phyloP scores from a whole-genome alignment of 2,797 vertebrate species.

The Ceyx erithaca region DNA sequence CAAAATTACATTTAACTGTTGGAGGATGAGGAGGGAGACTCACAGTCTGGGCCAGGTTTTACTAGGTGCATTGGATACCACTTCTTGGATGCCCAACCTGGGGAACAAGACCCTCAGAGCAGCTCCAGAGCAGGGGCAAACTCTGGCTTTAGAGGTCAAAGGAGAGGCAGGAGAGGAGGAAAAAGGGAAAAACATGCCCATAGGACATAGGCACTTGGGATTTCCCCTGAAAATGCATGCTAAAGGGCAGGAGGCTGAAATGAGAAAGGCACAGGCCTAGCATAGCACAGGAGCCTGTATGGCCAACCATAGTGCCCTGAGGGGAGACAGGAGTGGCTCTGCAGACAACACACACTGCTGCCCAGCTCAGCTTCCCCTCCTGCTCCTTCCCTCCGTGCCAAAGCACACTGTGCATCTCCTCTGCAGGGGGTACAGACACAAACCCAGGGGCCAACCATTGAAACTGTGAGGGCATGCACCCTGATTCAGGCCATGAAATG shows the following conservation, averaged over 20 bases:
- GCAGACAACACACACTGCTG: neutral
- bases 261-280: neutral
- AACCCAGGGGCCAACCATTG: neutral
- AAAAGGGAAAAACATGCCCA: neutral
- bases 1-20: neutral
- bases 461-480: neutral
- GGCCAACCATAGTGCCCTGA: accelerated
- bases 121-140: neutral
- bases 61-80: neutral
- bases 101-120: neutral
- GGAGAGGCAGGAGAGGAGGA: neutral
- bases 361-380: neutral
- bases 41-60: neutral
- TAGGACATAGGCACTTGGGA: neutral
- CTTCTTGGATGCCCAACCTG: neutral
- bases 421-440: neutral
- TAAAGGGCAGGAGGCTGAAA: conserved; percentile 18
- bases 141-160: neutral
- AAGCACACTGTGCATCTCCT: neutral
- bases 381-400: neutral
- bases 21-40: neutral
- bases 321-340: neutral
- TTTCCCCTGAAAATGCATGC: neutral
- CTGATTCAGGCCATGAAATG: accelerated
- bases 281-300: neutral